phyloP scores from a whole-genome alignment of 2,113 vertebrate genomes.

The Fukomys damarensis region DNA sequence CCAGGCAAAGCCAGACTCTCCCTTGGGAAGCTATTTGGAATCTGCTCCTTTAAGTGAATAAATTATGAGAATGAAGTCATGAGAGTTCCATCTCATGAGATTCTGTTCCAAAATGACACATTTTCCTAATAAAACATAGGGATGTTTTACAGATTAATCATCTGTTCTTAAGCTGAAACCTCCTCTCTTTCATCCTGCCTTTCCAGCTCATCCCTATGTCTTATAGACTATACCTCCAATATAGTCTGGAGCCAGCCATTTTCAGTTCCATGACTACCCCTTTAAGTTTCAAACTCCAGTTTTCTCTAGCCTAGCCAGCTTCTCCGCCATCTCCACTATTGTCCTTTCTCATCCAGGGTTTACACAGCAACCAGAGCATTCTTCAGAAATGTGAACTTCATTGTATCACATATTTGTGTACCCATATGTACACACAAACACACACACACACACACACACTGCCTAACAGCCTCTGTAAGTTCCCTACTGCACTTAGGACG shows the following conservation, averaged over 20 bases:
- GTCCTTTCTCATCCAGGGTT: background rate
- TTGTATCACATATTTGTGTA: background rate
- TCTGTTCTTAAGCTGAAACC: background rate
- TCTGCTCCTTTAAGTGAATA: background rate
- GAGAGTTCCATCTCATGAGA: background rate
- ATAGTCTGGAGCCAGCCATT: background rate
- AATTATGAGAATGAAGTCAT: background rate
- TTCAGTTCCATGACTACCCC: background rate
- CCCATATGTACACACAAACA: background rate
- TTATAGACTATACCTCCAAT: background rate
- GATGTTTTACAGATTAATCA: background rate
- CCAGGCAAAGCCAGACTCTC: background rate
- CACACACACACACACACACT: background rate
- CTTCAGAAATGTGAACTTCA: background rate
- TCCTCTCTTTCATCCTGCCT: background rate
- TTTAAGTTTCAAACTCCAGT: background rate
- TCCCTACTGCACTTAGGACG: background rate
- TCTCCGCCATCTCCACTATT: background rate
- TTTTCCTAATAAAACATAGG: background rate
- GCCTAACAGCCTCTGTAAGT: background rate
- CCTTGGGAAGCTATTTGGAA: background rate
- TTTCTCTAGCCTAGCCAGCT: background rate
- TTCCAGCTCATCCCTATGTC: background rate
- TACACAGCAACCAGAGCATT: background rate
- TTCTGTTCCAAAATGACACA: background rate